Evolutionary conservation across 2,797 vertebrate species (phyloP).

Genomic region (Chlorospingus flavigularis): DNA sequence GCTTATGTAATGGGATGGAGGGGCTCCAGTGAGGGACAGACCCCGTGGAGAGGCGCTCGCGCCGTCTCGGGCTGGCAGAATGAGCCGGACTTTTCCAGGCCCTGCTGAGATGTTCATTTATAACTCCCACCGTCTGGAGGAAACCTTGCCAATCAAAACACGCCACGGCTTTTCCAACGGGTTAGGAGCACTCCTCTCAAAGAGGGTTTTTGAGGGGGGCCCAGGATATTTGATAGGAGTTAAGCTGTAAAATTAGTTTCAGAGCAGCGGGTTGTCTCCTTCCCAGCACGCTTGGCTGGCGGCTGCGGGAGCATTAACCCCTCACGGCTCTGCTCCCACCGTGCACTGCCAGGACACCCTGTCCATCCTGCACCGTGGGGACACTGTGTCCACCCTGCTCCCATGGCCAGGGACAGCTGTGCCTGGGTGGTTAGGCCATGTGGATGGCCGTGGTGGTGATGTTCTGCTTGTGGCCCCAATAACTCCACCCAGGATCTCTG

Average conservation of each 20-base stretch:
- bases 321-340: not conserved
- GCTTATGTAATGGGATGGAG: slow-evolving; percentile 85
- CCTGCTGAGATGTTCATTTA: slow-evolving; percentile 85
- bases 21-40: slow-evolving; percentile 75
- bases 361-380: not conserved
- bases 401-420: accelerated
- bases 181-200: slow-evolving; percentile 79
- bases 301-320: slow-evolving; percentile 72
- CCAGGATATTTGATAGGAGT: slow-evolving; percentile 80
- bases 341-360: accelerated
- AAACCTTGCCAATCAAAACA: slow-evolving; percentile 87
- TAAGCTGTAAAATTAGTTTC: slow-evolving; percentile 83
- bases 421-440: accelerated
- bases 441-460: accelerated
- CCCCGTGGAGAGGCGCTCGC: slow-evolving; percentile 61
- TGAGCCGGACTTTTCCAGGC: slow-evolving; percentile 80
- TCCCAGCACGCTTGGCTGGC: slow-evolving; percentile 65
- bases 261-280: slow-evolving; percentile 79
- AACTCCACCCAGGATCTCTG: accelerated
- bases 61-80: slow-evolving; percentile 74
- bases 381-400: accelerated
- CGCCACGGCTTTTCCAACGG: slow-evolving; percentile 72
- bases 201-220: slow-evolving; percentile 77
- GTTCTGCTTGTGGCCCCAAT: not conserved
- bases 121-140: slow-evolving; percentile 82